These are phyloP conservation scores for Drosophila dunni DNA, from an alignment of 1,140 invertebrate species.

Conservation along the genomic window DNA sequence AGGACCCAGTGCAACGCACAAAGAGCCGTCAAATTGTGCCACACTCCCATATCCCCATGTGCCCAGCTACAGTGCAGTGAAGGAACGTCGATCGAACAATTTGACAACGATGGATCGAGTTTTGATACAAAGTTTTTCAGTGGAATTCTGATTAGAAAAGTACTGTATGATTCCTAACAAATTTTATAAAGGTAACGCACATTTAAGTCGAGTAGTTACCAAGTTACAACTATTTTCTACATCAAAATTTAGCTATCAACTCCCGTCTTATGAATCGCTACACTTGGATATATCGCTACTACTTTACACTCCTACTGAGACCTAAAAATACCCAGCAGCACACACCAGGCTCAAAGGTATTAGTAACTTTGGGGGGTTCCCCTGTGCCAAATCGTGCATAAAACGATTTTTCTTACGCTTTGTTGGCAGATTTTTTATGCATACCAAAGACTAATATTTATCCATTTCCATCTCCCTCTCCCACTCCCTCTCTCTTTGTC, in stretches of 20 bases:
- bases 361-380: background rate
- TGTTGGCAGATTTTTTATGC: constrained; percentile 49
- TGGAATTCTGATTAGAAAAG: too few relatives aligned
- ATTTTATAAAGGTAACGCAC: too few relatives aligned
- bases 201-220: too few relatives aligned
- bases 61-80: background rate
- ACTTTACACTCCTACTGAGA: background rate
- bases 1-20: constrained; percentile 3
- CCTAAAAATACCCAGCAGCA: background rate
- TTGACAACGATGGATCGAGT: too few relatives aligned
- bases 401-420: constrained; percentile 69
- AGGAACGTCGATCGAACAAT: too few relatives aligned
- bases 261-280: too few relatives aligned
- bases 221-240: too few relatives aligned
- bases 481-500: background rate
- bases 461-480: background rate
- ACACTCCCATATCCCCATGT: background rate
- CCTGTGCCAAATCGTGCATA: constrained; percentile 59
- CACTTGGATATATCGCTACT: too few relatives aligned
- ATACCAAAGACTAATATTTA: constrained; percentile 40
- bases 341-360: background rate
- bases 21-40: background rate
- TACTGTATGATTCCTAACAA: too few relatives aligned
- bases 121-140: too few relatives aligned
- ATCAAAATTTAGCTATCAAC: too few relatives aligned